phyloP scores from a whole-genome alignment of 2,888 invertebrate genomes.

The Drosophila testacea region DNA sequence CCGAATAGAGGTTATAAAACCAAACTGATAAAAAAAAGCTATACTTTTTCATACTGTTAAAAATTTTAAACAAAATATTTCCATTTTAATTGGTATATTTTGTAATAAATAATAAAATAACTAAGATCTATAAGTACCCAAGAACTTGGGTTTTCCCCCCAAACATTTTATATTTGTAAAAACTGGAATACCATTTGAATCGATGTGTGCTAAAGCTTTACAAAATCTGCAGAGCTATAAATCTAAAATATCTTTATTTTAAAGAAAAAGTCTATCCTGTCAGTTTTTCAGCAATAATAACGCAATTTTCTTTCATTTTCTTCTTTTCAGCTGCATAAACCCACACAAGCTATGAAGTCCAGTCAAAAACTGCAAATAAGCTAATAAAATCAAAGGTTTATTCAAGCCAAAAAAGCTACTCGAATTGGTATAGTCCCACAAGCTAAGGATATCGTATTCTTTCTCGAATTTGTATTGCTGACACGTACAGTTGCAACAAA shows the following conservation, averaged over 20 bases:
- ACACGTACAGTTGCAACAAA: conserved; percentile 53
- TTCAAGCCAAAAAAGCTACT: conserved; percentile 28
- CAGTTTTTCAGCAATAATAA: conserved; percentile 1
- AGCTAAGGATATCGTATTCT: background rate
- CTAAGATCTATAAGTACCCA: too few species aligned
- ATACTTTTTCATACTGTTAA: too few species aligned
- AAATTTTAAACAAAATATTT: too few species aligned
- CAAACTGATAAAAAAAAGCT: too few species aligned
- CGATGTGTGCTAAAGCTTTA: too few species aligned
- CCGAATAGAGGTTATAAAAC: too few species aligned
- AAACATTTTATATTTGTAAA: too few species aligned
- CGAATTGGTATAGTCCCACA: conserved; percentile 3
- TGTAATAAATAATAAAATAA: too few species aligned
- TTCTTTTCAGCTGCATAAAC: conserved; percentile 43
- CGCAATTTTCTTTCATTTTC: conserved; percentile 8
- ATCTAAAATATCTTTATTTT: background rate
- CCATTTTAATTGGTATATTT: too few species aligned
- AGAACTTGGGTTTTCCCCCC: too few species aligned
- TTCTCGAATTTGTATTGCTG: conserved; percentile 38
- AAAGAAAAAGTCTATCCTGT: background rate
- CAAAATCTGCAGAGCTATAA: too few species aligned
- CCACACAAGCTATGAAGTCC: conserved; percentile 34
- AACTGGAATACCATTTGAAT: too few species aligned
- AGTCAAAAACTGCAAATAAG: conserved; percentile 28
- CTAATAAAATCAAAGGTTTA: conserved; percentile 38